A percentile compares a stretch with the other conserved stretches of the same genome.
These are phyloP conservation scores for Elysia crispata DNA, from an alignment of 2,888 invertebrate genomes.

Conservation along the genomic window DNA sequence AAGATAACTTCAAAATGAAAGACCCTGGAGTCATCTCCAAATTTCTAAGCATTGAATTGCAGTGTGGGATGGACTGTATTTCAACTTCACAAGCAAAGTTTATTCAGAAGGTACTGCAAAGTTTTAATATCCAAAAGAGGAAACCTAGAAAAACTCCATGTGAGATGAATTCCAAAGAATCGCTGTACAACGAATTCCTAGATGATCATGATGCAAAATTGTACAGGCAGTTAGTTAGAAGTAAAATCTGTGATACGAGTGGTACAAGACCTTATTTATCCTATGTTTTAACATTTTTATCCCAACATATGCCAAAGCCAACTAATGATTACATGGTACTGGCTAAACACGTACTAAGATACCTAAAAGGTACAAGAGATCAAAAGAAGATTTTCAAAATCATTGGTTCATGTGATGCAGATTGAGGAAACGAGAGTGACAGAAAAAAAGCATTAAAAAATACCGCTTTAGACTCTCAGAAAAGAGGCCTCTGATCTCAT, in stretches of 20 bases:
- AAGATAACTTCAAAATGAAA: constrained; percentile 50
- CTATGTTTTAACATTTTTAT: constrained; percentile 37
- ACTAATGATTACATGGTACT: background rate
- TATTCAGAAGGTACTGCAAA: constrained; percentile 32
- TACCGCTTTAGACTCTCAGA: constrained; percentile 42
- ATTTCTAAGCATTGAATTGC: constrained; percentile 51
- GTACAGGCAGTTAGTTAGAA: constrained; percentile 21
- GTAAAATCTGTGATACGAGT: constrained; percentile 39
- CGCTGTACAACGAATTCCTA: background rate
- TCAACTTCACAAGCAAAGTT: constrained; percentile 35
- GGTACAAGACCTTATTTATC: constrained; percentile 35
- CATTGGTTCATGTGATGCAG: constrained; percentile 36
- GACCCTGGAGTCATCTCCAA: constrained; percentile 45
- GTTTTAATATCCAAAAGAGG: constrained; percentile 23
- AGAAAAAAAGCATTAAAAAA: constrained; percentile 28
- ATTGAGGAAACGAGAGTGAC: constrained; percentile 37
- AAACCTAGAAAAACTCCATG: constrained; percentile 11
- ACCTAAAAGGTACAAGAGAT: constrained; percentile 28
- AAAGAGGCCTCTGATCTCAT: constrained; percentile 45
- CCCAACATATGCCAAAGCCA: constrained; percentile 43
- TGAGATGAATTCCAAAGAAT: background rate
- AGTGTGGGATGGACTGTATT: constrained; percentile 11
- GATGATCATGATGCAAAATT: constrained; percentile 1
- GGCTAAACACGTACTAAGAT: constrained; percentile 37
- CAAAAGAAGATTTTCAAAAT: constrained; percentile 35